These are phyloP conservation scores for Phyllotis vaccarum DNA, from an alignment of 2,797 vertebrate genomes.

Conservation along the genomic window DNA sequence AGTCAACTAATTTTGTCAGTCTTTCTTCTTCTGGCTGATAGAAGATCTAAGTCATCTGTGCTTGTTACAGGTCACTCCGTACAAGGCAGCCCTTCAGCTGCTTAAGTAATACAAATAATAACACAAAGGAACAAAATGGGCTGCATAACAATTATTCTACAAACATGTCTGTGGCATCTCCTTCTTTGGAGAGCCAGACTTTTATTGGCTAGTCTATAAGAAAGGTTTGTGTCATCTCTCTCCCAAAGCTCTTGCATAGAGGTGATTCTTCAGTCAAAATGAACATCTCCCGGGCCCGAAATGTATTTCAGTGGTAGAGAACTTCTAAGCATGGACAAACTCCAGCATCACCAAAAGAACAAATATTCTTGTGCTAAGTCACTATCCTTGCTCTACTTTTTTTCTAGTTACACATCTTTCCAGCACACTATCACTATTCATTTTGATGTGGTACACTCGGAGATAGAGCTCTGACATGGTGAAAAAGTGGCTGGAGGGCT, in stretches of 20 bases:
- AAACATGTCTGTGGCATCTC: background rate
- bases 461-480: background rate
- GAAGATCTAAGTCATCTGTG: background rate
- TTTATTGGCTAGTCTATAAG: background rate
- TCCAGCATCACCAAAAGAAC: background rate
- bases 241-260: background rate
- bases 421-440: slow-evolving; percentile 52
- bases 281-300: background rate
- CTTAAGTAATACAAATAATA: background rate
- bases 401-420: background rate
- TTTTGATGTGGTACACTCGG: background rate
- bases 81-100: background rate
- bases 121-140: background rate
- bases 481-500: slow-evolving; percentile 40
- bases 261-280: background rate
- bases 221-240: background rate
- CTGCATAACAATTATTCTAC: background rate
- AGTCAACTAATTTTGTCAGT: background rate
- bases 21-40: slow-evolving; percentile 2
- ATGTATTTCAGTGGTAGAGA: background rate
- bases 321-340: background rate
- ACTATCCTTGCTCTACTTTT: background rate
- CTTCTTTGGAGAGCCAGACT: background rate
- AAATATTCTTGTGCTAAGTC: slow-evolving; percentile 1
- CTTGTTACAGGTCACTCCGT: background rate